Base-by-base conservation (phyloP, 2,113 vertebrate genomes). In the Lucifuga dentata region DNA sequence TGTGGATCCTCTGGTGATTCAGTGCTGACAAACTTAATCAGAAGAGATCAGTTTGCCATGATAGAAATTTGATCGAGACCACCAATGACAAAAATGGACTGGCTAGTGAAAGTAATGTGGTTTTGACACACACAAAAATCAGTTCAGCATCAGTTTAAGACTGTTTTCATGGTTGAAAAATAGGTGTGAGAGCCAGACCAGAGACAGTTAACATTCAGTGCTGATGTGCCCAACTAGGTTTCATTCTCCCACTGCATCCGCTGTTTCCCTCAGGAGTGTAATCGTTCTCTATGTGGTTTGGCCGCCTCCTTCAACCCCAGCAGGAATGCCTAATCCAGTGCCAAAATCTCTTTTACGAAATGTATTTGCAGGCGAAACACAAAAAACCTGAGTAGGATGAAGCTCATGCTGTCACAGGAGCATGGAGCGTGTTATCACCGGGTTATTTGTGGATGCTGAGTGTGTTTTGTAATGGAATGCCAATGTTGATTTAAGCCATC, bases 211-310 rank as follows among this genome's bases (percentile, higher is more conserved):
- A 77, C 69, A 77, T 20, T 45, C 64, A 65, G 38, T 45, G 12
- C 26, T 72, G 76, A 79, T 66, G 64, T 65, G 40, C 45, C 64
- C 56, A 58, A 20, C 33, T 45, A 59, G 19, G 26, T 77, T 68
- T 80, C 65, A 35, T 38, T 77, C 65, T 81, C 61, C 55, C 52
- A 52, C 68, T 76, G 70, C 35, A 76, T 81, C 75, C 65, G 33
- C 46, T 33, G 70, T 66, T 84, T 81, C 51, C 74, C 44, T 75
- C 49, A 70, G 77, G 73, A 85, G 72, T 71, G 76, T 56, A 87
- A 87, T 83, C 76, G 68, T 85, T 62, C 63, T 83, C 60, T 17
- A 11, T 76, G 75, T 0, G 78, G 89, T 84, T 80, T 88, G 76
- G 86, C 76, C 6, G 16, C 45, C 50, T 81, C 68, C 58, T 68